Base-by-base conservation (phyloP, 2,113 vertebrate genomes). In the Trachemys scripta region DNA sequence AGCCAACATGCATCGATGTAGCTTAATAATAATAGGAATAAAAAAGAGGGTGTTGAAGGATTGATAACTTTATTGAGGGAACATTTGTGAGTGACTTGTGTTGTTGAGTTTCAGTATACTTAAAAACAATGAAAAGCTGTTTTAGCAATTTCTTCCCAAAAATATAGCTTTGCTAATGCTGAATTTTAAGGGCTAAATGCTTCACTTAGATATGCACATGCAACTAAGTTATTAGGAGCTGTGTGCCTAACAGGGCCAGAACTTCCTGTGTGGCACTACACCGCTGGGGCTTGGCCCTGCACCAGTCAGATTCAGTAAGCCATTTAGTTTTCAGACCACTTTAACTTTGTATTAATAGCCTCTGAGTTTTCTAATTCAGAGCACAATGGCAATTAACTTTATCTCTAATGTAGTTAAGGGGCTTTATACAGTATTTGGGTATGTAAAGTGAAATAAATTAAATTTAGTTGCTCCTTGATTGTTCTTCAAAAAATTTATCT, bases 401-500 rank as follows among this genome's bases (percentile, higher is more conserved):
- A 78, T 65, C 84, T 82, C 29, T 49, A 2, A 56, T 29, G 35
- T 87, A 54, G 53, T 72, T 89, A 62, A 72, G 13, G 82, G 45
- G 1, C 38, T 87, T 81, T 47, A n/a, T 49, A 4, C 22, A 49
- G 3, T 84, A 35, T 76, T 20, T 87, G 65, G 19, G 84, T 82
- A 22, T 56, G 24, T 45, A 5, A 65, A 88, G 72, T 75, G 38
- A 22, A 24, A 25, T 25, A 50, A 3, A 29, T 94, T 50, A 78
- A 65, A 50, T 95, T 88, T 50, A 53, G 5, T 78, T 82, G 17
- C 9, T 91, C 12, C 78, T 90, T 59, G 0, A 11, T 13, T 80
- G 25, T 87, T 96, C 25, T 93, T 92, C 91, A n/a, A 65, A 38
- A 35, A 54, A 54, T 14, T 42, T 56, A 94, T 35, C 38, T 91